Evolutionary conservation across 2,888 invertebrate genomes (phyloP).

Genomic region (Macrosoma leucophasiata): DNA sequence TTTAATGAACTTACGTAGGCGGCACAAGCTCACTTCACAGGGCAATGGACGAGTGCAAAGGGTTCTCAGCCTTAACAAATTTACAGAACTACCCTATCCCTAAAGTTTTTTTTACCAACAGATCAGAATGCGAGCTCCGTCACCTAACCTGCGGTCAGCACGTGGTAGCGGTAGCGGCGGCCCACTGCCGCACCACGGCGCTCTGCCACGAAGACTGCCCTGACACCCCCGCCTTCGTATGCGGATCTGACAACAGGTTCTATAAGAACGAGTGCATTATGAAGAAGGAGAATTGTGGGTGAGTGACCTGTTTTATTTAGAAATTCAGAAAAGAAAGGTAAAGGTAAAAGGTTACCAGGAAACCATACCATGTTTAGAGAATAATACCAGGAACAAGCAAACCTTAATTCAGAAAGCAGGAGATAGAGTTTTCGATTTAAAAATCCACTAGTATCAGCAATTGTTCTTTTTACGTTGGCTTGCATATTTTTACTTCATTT

Average conservation of each 20-base stretch:
- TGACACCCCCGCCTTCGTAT: conserved; percentile 86
- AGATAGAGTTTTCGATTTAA: no score
- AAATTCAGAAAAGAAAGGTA: no score
- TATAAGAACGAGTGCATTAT: conserved; percentile 94
- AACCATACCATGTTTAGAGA: no score
- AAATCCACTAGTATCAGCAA: no score
- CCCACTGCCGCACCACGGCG: conserved; percentile 91
- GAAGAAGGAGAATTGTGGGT: conserved; percentile 94
- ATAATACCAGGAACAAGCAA: no score
- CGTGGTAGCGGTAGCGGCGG: conserved; percentile 87
- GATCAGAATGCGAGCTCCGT: conserved; percentile 89
- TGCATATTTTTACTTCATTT: no score
- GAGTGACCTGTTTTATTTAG: conserved; percentile 21
- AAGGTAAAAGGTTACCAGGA: no score
- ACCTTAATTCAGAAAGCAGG: no score
- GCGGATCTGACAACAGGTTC: conserved; percentile 92
- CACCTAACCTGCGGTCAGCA: conserved; percentile 89
- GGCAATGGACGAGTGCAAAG: no score
- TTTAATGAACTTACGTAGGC: no score
- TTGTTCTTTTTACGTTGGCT: no score
- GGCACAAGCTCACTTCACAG: no score
- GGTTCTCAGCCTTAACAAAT: background rate
- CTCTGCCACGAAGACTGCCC: conserved; percentile 85
- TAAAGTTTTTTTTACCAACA: conserved; percentile 39
- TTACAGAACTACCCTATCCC: conserved; percentile 1